Conservation (phyloP, 2,888 invertebrate species). For the Dynastes tityus region DNA sequence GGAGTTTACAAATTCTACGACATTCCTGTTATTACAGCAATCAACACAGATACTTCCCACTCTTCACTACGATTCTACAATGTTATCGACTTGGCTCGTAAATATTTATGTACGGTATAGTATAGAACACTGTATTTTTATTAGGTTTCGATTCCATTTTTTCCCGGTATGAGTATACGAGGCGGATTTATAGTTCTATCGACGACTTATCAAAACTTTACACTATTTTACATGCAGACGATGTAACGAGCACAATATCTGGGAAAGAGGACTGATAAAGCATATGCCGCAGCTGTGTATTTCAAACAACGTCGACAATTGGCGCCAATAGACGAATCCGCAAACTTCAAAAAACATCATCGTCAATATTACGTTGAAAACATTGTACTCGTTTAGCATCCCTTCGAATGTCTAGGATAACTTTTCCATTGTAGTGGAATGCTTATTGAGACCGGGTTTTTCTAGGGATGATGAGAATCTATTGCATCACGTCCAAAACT, state of each 20-base stretch:
- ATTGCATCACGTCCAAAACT: not conserved
- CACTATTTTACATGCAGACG: conserved; percentile 24
- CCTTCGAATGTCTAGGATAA: not conserved
- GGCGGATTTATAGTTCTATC: not conserved
- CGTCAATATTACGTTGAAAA: conserved; percentile 4
- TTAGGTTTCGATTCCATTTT: not conserved
- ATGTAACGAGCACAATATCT: conserved; percentile 7
- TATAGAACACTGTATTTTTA: not conserved
- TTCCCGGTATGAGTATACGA: not conserved
- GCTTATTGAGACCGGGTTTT: not conserved
- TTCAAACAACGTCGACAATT: not conserved
- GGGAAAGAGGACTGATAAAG: conserved; percentile 7
- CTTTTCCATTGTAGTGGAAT: not conserved
- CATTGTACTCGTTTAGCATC: not conserved
- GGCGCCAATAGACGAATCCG: conserved; percentile 3
- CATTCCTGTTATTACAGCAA: not conserved
- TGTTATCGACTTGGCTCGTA: not conserved
- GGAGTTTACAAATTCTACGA: too few species aligned
- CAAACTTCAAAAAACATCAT: not conserved
- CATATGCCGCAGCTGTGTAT: not conserved
- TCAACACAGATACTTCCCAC: not conserved
- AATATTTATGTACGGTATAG: not conserved
- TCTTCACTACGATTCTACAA: not conserved
- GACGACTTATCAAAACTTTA: conserved; percentile 10
- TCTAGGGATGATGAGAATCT: not conserved